Conservation (phyloP, 2,797 vertebrate genomes). For the Characodon lateralis region DNA sequence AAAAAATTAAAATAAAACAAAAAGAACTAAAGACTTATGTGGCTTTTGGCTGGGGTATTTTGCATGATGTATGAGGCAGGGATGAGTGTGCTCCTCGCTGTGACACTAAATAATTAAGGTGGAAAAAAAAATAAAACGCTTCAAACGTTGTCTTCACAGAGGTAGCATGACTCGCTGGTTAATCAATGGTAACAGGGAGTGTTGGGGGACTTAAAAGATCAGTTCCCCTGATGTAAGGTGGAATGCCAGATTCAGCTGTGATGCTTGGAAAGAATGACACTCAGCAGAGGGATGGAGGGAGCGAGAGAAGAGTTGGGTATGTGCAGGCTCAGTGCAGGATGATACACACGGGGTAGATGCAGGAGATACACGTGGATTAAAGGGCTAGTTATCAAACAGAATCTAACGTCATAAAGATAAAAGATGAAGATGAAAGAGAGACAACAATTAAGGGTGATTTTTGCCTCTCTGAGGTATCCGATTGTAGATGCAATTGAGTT, state of each 20-base stretch:
- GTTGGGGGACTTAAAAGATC: slow-evolving; percentile 65
- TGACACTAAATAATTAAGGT: slow-evolving; percentile 70
- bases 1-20: not conserved
- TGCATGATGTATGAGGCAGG: slow-evolving; percentile 68
- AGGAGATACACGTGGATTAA: slow-evolving; percentile 6
- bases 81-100: slow-evolving; percentile 37
- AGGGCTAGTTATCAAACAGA: slow-evolving; percentile 5
- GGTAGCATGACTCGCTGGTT: slow-evolving; percentile 53
- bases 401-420: slow-evolving; percentile 11
- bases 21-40: slow-evolving; percentile 18
- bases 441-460: not conserved
- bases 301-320: not conserved
- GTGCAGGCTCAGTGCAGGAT: not conserved
- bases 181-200: slow-evolving; percentile 70
- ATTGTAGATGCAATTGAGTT: not conserved
- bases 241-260: slow-evolving; percentile 31
- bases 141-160: slow-evolving; percentile 59
- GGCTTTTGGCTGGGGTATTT: slow-evolving; percentile 54
- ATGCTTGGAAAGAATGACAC: slow-evolving; percentile 54
- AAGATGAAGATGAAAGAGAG: not conserved
- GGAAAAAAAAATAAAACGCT: slow-evolving; percentile 52
- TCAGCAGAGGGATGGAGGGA: slow-evolving; percentile 13
- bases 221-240: slow-evolving; percentile 51
- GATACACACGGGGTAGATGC: not conserved
- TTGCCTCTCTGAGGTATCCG: not conserved